Evolutionary conservation across 2,888 invertebrate species (phyloP).

Genomic region (Papilio demoleus): DNA sequence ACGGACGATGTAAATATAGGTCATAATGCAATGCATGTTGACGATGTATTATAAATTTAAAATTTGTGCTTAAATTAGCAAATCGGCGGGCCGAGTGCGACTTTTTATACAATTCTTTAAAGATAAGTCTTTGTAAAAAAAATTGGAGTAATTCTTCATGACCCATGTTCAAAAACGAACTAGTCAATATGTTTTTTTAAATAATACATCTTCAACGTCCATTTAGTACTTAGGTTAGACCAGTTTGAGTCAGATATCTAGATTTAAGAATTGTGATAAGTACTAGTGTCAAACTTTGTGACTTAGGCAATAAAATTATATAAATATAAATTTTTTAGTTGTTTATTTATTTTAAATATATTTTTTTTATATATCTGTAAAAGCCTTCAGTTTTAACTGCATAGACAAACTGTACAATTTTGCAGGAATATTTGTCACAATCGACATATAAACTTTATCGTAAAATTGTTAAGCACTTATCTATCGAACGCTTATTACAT

Average conservation of each 20-base stretch:
- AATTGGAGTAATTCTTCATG: no score
- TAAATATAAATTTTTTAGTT: no score
- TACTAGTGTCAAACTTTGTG: neutral
- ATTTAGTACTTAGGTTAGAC: conserved; percentile 24
- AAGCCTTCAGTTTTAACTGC: no score
- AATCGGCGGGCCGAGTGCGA: neutral
- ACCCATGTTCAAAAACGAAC: conserved; percentile 35
- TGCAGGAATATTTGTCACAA: no score
- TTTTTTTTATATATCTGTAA: no score
- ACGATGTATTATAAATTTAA: conserved; percentile 60
- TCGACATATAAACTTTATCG: no score
- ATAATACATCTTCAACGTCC: conserved; percentile 48
- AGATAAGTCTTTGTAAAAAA: no score
- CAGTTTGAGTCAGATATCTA: conserved; percentile 40
- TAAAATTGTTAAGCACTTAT: no score
- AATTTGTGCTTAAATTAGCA: neutral
- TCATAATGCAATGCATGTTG: conserved; percentile 63
- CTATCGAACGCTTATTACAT: no score
- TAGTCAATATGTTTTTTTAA: conserved; percentile 32
- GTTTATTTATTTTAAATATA: no score
- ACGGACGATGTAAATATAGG: conserved; percentile 48
- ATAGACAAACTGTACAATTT: no score
- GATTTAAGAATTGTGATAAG: conserved; percentile 37
- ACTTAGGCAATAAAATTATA: neutral
- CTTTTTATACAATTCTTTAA: neutral